Base-by-base conservation (phyloP, 2,888 invertebrate genomes). In the Eristalis tenax region DNA sequence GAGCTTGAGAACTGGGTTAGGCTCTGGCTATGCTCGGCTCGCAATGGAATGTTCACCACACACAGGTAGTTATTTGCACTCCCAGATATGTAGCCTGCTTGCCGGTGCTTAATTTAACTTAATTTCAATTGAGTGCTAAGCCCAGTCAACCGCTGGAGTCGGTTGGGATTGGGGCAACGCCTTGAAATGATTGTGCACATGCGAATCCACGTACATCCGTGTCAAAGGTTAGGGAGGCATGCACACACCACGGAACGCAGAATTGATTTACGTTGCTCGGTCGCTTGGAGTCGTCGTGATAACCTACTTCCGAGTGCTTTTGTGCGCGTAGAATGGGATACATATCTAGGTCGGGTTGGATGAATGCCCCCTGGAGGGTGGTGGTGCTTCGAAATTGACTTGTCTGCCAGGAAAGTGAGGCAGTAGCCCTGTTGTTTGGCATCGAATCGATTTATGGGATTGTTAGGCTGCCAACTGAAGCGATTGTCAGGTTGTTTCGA, bases 1-100 rank as follows among this genome's bases (percentile, higher is more conserved):
- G 28, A 38, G 23, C 50, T 61, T 43, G 56, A 59, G 65, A 70
- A 77, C 35, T 74, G 66, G 74, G 79, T 79, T 79, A 79, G 66
- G 59, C 71, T 43, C n/a, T 66, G 50, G 28, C 57, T 23, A 57
- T 78, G 4, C 50, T 18, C 50, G n/a, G 56, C 56, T n/a, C 18
- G 13, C 50, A 18, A 35, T 15, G 59, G 59, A 59, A 59, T 59
- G 23, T 59, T 23, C 26, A 23, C 23, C 50, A 26, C 50, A 59
- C 4, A 26, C 8, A 59, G 26, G 11, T 6, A 13, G 59, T 23
- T n/a, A 57, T 23, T 43, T 43, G 43, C 43, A n/a, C 43, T n/a
- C 43, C 43, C 43, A 11, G 43, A 43, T 43, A 26, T 26, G 26
- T 26, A 13, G 43, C 15, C 15, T n/a, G 50, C 50, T 6, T 18